Evolutionary conservation across 1,140 invertebrate species (phyloP).

Genomic region (Cydia fagiglandana): DNA sequence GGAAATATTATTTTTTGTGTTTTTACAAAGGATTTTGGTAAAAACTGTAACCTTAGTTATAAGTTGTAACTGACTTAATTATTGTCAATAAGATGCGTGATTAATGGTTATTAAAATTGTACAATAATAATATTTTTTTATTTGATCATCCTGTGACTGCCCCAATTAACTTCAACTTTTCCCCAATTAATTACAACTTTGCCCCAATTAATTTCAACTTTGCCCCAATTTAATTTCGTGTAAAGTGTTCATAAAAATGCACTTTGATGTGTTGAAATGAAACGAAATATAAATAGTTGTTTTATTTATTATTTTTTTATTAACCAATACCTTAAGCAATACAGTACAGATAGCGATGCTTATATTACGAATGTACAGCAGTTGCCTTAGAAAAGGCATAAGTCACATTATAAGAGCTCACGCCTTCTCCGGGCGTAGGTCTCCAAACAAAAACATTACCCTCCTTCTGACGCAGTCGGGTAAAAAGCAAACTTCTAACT

Average conservation of each 20-base stretch:
- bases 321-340: conserved; percentile 31
- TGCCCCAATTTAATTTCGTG: no score
- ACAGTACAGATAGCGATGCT: conserved; percentile 31
- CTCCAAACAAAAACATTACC: background rate
- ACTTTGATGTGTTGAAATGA: background rate
- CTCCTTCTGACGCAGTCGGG: no score
- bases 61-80: conserved; percentile 32
- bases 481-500: conserved; percentile 7
- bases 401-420: background rate
- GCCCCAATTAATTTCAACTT: no score
- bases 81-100: conserved; percentile 24
- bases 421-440: background rate
- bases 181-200: background rate
- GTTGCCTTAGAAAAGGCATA: conserved; percentile 5
- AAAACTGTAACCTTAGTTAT: conserved; percentile 29
- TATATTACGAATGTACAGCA: conserved; percentile 23
- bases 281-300: conserved; percentile 14
- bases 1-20: conserved; percentile 1
- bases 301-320: conserved; percentile 30
- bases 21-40: background rate
- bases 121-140: conserved; percentile 32
- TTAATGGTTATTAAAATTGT: conserved; percentile 24
- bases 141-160: background rate
- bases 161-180: background rate
- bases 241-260: background rate